These are phyloP conservation scores for Prionailurus bengalensis DNA, from an alignment of 2,113 vertebrate species.

Conservation along the genomic window DNA sequence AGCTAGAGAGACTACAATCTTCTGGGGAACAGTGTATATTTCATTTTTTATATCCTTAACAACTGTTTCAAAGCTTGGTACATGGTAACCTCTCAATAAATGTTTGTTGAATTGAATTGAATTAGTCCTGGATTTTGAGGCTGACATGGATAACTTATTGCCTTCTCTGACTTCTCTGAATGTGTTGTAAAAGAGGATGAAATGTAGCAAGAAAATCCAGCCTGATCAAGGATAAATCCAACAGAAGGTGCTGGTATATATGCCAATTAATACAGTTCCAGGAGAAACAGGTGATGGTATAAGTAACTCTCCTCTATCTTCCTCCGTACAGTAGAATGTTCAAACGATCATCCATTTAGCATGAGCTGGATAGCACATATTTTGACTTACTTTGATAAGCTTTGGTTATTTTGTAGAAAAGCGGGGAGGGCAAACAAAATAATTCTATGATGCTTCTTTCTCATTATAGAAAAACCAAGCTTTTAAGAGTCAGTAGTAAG, in stretches of 20 bases:
- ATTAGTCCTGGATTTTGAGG: constrained; percentile 55
- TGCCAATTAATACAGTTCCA: background rate
- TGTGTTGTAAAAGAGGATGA: background rate
- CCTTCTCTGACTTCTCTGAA: constrained; percentile 41
- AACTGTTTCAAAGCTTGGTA: constrained; percentile 41
- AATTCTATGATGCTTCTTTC: background rate
- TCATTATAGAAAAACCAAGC: constrained; percentile 10
- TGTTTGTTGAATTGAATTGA: constrained; percentile 64
- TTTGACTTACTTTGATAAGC: constrained; percentile 25
- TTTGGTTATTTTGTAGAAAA: constrained; percentile 22
- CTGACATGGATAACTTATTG: background rate
- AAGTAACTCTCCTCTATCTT: constrained; percentile 13
- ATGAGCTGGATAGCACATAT: background rate
- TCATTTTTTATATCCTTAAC: constrained; percentile 50
- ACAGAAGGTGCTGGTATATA: background rate
- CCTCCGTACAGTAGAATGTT: background rate
- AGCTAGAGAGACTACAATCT: background rate
- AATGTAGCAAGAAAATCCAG: background rate
- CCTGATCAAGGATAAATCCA: background rate
- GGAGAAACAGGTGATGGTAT: background rate
- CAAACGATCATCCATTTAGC: background rate
- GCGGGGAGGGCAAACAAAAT: background rate
- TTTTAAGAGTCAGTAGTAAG: background rate
- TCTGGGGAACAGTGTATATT: constrained; percentile 26
- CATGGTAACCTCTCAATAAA: constrained; percentile 16